These are phyloP conservation scores for Oophaga sylvatica DNA, from an alignment of 2,797 vertebrate genomes.

Conservation along the genomic window DNA sequence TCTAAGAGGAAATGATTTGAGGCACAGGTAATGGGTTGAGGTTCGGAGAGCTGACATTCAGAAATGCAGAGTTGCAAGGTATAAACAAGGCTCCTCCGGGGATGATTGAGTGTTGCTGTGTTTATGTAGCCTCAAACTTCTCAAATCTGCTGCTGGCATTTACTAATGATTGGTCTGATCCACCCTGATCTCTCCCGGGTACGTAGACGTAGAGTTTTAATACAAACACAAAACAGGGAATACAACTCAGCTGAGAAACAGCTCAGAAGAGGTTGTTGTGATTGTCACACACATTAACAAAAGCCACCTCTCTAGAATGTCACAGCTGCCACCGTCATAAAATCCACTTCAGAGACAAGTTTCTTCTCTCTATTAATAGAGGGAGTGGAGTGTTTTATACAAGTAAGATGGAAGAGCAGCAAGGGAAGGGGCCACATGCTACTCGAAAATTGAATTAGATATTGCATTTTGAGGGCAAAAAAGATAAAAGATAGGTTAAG, in stretches of 20 bases:
- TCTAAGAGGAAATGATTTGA: constrained; percentile 2
- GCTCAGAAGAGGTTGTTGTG: constrained; percentile 43
- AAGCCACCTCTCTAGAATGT: constrained; percentile 43
- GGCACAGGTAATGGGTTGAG: constrained; percentile 36
- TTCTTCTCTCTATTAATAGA: constrained; percentile 13
- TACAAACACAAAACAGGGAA: constrained; percentile 38
- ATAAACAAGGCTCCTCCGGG: constrained; percentile 28
- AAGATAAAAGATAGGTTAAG: neutral
- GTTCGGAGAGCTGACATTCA: constrained; percentile 20
- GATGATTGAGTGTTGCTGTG: constrained; percentile 35
- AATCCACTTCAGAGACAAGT: constrained; percentile 46
- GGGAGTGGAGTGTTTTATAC: neutral
- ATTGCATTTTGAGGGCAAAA: neutral
- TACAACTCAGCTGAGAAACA: constrained; percentile 9
- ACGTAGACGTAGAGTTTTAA: constrained; percentile 34
- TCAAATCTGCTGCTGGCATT: constrained; percentile 37
- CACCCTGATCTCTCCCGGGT: constrained; percentile 40
- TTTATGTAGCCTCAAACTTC: constrained; percentile 41
- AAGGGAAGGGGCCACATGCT: neutral
- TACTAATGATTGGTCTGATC: constrained; percentile 52
- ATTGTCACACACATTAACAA: constrained; percentile 46
- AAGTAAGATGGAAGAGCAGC: neutral
- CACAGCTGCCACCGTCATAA: constrained; percentile 47
- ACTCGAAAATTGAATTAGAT: too few relatives aligned
- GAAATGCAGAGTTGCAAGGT: constrained; percentile 41